Evolutionary conservation across 2,888 invertebrate genomes (phyloP).

Genomic region (Acrocyrtus sp.): DNA sequence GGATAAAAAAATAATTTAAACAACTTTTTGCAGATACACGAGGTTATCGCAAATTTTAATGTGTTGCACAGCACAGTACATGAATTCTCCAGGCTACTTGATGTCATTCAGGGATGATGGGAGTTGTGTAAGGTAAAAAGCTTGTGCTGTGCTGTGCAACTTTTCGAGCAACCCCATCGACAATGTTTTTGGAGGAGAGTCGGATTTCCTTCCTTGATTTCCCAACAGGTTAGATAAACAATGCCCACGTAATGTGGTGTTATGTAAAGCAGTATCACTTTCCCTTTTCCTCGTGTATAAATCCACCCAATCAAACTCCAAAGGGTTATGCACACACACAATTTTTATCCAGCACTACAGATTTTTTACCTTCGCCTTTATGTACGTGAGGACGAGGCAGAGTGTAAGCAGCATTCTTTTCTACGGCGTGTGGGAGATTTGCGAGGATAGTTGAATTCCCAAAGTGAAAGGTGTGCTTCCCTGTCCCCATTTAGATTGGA

Average conservation of each 20-base stretch:
- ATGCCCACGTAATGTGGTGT: slow-evolving; percentile 20
- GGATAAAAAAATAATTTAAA: too few relatives aligned
- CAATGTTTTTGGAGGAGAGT: slow-evolving; percentile 28
- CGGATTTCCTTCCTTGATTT: slow-evolving; percentile 47
- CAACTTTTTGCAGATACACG: too few relatives aligned
- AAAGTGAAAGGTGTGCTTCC: neutral
- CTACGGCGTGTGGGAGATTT: neutral
- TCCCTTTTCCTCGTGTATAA: neutral
- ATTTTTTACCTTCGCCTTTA: too few relatives aligned
- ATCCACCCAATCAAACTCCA: neutral
- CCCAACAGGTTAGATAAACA: slow-evolving; percentile 38
- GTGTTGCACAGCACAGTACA: too few relatives aligned
- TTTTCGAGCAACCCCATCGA: slow-evolving; percentile 15
- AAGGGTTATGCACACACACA: neutral
- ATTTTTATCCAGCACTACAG: neutral
- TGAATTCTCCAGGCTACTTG: neutral
- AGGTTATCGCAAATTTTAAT: too few relatives aligned
- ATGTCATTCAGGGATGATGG: slow-evolving; percentile 36
- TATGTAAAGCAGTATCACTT: slow-evolving; percentile 47
- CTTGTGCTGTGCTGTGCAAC: too few relatives aligned
- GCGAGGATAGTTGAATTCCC: neutral
- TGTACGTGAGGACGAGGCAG: too few relatives aligned
- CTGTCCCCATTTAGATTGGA: neutral
- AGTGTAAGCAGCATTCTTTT: too few relatives aligned
- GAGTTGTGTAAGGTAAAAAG: slow-evolving; percentile 25